Percentiles rank a stretch among this genome's conserved stretches.
phyloP scores from a whole-genome alignment of 2,888 invertebrate genomes.

The Bellardia bayeri region DNA sequence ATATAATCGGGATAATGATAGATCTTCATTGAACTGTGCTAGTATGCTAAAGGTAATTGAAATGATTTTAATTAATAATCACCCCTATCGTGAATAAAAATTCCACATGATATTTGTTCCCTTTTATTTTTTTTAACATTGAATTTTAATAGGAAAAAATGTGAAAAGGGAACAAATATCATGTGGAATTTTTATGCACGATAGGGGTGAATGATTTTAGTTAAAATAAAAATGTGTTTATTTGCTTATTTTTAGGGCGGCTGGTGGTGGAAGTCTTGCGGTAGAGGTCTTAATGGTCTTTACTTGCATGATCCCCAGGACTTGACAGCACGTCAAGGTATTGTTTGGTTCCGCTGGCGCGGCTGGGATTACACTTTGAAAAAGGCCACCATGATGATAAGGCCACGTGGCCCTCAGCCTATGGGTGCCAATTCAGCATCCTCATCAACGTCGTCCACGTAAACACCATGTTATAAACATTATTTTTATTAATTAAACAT shows the following conservation, averaged over 20 bases:
- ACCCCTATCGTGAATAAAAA: too few species aligned
- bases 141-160: too few species aligned
- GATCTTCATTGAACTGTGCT: slow-evolving; percentile 95
- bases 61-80: background rate
- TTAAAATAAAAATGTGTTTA: background rate
- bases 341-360: slow-evolving; percentile 98
- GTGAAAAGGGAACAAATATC: too few species aligned
- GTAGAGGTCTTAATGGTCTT: slow-evolving; percentile 94
- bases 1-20: slow-evolving; percentile 95
- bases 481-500: slow-evolving; percentile 30
- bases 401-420: slow-evolving; percentile 86
- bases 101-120: too few species aligned
- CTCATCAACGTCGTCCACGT: slow-evolving; percentile 71
- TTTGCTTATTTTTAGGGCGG: slow-evolving; percentile 86
- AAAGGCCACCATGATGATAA: slow-evolving; percentile 96
- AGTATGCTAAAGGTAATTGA: slow-evolving; percentile 91
- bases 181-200: too few species aligned
- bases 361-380: slow-evolving; percentile 97
- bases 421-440: slow-evolving; percentile 78
- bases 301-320: slow-evolving; percentile 96
- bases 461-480: slow-evolving; percentile 19
- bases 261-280: slow-evolving; percentile 98
- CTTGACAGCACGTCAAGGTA: slow-evolving; percentile 95
- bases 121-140: too few species aligned
- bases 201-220: too few species aligned